phyloP scores from a whole-genome alignment of 2,888 invertebrate species.

The Spilarctia lutea region DNA sequence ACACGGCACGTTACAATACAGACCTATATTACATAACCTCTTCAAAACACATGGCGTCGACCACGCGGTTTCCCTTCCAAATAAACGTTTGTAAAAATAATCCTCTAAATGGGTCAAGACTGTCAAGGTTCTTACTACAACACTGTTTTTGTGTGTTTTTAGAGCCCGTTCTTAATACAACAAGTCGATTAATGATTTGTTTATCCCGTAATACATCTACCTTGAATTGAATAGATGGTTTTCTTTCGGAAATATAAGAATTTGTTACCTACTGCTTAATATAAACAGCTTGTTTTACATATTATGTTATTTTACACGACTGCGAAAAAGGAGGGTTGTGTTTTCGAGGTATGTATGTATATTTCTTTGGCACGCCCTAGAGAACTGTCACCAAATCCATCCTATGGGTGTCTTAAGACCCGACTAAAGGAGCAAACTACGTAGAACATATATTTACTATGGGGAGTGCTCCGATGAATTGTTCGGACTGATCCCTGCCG shows the following conservation, averaged over 20 bases:
- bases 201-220: not conserved
- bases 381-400: no score
- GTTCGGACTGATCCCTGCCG: no score
- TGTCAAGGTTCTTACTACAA: not conserved
- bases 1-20: constrained; percentile 8
- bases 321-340: no score
- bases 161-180: not conserved
- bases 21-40: constrained; percentile 15
- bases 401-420: no score
- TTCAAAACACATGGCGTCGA: constrained; percentile 14
- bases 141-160: not conserved
- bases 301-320: no score
- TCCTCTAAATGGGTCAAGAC: constrained; percentile 13
- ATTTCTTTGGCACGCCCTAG: no score
- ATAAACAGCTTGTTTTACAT: not conserved
- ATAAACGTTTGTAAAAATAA: not conserved
- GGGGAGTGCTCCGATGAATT: no score
- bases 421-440: no score
- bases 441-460: no score
- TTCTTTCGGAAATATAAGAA: not conserved
- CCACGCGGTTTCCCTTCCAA: constrained; percentile 9
- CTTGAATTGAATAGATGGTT: not conserved
- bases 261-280: not conserved
- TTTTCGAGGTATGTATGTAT: no score
- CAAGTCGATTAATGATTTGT: not conserved